phyloP scores from a whole-genome alignment of 2,113 vertebrate species.

The Leptobrachium leishanense region DNA sequence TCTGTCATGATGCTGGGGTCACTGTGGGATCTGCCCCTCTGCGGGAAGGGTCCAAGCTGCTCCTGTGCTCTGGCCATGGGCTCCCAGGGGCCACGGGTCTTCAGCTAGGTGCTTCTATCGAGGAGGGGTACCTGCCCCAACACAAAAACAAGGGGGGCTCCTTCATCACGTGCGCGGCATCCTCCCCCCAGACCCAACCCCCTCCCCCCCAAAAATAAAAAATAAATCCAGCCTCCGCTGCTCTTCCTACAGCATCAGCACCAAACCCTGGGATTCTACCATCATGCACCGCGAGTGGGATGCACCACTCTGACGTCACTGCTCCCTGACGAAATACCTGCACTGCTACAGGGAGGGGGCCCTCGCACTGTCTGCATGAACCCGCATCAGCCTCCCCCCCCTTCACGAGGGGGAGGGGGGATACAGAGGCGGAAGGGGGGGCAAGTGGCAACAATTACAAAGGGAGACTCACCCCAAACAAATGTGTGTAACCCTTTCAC shows the following conservation, averaged over 20 bases:
- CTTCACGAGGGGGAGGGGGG: too few relatives aligned
- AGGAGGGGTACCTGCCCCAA: slow-evolving; percentile 1
- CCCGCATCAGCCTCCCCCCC: background rate
- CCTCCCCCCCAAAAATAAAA: background rate
- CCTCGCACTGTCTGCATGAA: background rate
- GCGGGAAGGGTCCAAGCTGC: slow-evolving; percentile 62
- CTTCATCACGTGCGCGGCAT: slow-evolving; percentile 13
- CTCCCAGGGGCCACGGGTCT: slow-evolving; percentile 48
- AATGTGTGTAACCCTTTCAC: too few relatives aligned
- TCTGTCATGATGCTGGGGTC: slow-evolving; percentile 75
- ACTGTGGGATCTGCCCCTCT: slow-evolving; percentile 75
- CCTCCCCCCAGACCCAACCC: background rate
- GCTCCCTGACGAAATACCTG: slow-evolving; percentile 32
- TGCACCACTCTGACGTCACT: slow-evolving; percentile 39
- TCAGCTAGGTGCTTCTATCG: background rate
- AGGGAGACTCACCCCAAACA: too few relatives aligned
- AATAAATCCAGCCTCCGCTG: background rate
- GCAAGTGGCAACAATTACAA: too few relatives aligned
- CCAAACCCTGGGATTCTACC: slow-evolving; percentile 45
- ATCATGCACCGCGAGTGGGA: slow-evolving; percentile 44
- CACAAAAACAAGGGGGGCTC: background rate
- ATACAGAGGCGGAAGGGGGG: too few relatives aligned
- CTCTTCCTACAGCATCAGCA: slow-evolving; percentile 16
- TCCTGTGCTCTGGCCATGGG: slow-evolving; percentile 71
- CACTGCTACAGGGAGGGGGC: slow-evolving; percentile 32